Base-by-base conservation (phyloP, 2,797 vertebrate genomes). In the Myotis pilosus region DNA sequence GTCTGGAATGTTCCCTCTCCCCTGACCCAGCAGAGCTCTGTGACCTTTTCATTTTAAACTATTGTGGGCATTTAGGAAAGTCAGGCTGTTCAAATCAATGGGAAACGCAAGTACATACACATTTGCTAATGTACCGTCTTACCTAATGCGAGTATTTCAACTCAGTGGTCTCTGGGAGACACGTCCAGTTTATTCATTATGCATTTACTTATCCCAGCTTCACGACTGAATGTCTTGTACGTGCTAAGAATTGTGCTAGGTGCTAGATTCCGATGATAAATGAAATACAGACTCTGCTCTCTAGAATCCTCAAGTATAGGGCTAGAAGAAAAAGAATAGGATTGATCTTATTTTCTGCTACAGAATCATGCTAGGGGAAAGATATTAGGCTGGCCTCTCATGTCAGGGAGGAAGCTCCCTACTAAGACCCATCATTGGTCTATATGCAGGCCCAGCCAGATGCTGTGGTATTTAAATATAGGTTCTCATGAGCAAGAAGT, bases 41-140 rank as follows among this genome's bases (percentile, higher is more conserved):
- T 75, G 33, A 57, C 12, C 38, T 90, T 92, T 94, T 84, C 25
- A 66, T 68, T 91, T 92, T 84, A 60, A 87, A 89, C 47, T 72
- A 38, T 53, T 72, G 8, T 57, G 86, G 22, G 41, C 51, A 41
- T 89, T 86, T 53, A 78, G 25, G 60, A 86, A 95, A 91, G 4
- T 8, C 33, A 6, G 41, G 22, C 23, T 30, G 0, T 55, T 92
- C 19, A 44, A 80, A 82, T 86, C 36, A 49, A 87, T 23, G 28
- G 47, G 8, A 89, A 78, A 79, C 38, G 36, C 36, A 92, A 57
- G 20, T 28, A 20, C 44, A 44, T 12, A 68, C 38, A 90, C n/a
- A 41, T 47, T 57, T 72, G 17, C 92, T 93, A 81, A 55, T n/a
- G 28, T 11, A 79, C 22, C 30, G 1, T 71, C 75, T 92, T 36